phyloP scores from a whole-genome alignment of 1,140 invertebrate genomes.

The Scylla paramamosain region DNA sequence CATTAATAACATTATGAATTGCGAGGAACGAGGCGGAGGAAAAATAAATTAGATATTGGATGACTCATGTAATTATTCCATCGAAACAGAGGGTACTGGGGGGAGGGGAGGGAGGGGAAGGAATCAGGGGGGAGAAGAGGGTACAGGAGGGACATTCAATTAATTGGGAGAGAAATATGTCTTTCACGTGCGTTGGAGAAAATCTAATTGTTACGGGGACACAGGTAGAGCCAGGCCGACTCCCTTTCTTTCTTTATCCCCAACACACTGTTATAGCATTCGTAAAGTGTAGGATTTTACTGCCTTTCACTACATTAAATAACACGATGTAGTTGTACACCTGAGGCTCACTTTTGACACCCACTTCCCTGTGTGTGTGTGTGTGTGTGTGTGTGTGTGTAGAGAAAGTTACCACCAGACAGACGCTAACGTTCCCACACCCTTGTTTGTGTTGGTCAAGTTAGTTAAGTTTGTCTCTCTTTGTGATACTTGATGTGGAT shows the following conservation, averaged over 20 bases:
- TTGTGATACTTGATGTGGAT: too few relatives aligned
- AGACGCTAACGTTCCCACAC: not conserved
- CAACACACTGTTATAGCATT: too few relatives aligned
- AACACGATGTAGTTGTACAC: too few relatives aligned
- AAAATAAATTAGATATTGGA: conserved; percentile 16
- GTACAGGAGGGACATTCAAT: not conserved
- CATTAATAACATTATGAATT: conserved; percentile 1
- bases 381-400: too few relatives aligned
- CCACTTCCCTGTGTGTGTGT: not conserved
- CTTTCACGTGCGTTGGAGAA: not conserved
- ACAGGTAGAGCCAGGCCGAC: not conserved
- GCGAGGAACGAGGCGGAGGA: not conserved
- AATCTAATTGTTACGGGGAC: not conserved
- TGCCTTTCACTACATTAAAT: too few relatives aligned
- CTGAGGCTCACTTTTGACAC: not conserved
- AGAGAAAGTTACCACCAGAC: too few relatives aligned
- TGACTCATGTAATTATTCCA: conserved; percentile 23
- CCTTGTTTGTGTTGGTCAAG: not conserved
- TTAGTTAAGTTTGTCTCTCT: not conserved
- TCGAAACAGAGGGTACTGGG: not conserved
- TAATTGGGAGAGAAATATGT: conserved; percentile 5
- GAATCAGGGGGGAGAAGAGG: not conserved
- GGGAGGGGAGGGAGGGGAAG: not conserved
- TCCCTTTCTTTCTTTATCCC: too few relatives aligned
- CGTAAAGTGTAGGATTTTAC: too few relatives aligned